Conservation (phyloP, 2,888 invertebrate species). For the Iphiclides podalirius region DNA sequence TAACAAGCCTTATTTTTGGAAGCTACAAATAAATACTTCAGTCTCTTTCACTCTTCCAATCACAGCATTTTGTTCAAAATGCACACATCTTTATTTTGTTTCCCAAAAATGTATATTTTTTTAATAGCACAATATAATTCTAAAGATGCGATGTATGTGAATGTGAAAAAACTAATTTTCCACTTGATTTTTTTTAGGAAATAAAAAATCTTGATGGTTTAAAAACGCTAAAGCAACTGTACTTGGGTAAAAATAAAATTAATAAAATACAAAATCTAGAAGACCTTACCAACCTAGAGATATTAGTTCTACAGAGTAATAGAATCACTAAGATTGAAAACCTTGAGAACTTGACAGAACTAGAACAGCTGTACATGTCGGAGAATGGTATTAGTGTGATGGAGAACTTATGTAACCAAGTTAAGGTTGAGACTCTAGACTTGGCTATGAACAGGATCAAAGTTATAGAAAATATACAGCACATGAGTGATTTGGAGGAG, state of each 20-base stretch:
- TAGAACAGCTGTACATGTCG: constrained; percentile 95
- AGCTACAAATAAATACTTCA: too few species aligned
- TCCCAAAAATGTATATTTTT: too few species aligned
- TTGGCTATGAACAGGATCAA: constrained; percentile 93
- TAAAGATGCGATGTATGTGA: too few species aligned
- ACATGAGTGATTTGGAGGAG: constrained; percentile 91
- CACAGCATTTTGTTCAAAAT: too few species aligned
- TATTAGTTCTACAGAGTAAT: constrained; percentile 95
- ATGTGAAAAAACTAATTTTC: too few species aligned
- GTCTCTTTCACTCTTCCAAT: too few species aligned
- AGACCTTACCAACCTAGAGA: constrained; percentile 84
- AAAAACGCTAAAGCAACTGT: constrained; percentile 87
- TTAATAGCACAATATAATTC: too few species aligned
- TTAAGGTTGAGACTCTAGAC: constrained; percentile 91
- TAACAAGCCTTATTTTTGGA: too few species aligned
- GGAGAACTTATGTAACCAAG: constrained; percentile 86
- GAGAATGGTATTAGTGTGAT: constrained; percentile 93
- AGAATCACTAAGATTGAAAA: constrained; percentile 93
- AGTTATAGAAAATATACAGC: constrained; percentile 87
- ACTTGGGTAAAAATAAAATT: constrained; percentile 97
- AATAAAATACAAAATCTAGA: constrained; percentile 90
- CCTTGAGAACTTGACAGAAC: constrained; percentile 84
- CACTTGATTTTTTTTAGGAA: constrained; percentile 72
- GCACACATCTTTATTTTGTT: too few species aligned
- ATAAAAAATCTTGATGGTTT: constrained; percentile 93